A percentile compares a stretch with the other conserved stretches of the same genome.
Evolutionary conservation across 2,113 vertebrate genomes (phyloP).

Genomic region (Panurus biarmicus): DNA sequence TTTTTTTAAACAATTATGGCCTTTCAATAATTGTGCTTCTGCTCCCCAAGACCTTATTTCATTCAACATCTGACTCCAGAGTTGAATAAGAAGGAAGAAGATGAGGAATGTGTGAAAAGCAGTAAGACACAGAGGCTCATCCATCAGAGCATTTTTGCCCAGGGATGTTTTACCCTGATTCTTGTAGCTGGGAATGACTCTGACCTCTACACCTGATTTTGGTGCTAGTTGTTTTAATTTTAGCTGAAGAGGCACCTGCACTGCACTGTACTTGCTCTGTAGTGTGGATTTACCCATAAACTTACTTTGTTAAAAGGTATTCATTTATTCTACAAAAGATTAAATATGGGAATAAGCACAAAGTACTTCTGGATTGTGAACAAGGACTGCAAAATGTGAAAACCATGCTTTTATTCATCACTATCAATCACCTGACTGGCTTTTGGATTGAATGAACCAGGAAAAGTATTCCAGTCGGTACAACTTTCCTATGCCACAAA

Average conservation of each 20-base stretch:
- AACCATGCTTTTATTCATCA: background rate
- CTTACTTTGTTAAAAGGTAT: background rate
- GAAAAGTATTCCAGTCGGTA: background rate
- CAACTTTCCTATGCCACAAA: background rate
- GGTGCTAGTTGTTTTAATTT: background rate
- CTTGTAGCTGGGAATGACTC: background rate
- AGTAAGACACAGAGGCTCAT: background rate
- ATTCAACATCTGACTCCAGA: background rate
- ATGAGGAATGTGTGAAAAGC: background rate
- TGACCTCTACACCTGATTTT: background rate
- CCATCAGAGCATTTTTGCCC: background rate
- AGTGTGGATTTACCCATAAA: background rate
- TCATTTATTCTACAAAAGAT: background rate
- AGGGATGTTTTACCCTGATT: background rate
- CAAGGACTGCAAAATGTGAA: background rate
- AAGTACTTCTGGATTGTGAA: background rate
- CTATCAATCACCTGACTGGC: background rate
- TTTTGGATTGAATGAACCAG: background rate
- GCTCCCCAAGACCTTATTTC: slow-evolving; percentile 18
- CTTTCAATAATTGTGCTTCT: slow-evolving; percentile 1
- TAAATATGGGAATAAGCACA: background rate
- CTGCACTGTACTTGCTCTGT: background rate
- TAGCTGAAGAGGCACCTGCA: background rate
- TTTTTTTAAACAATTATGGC: slow-evolving; percentile 16
- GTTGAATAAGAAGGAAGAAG: background rate